Percentiles rank a stretch among this genome's conserved stretches.
phyloP scores from a whole-genome alignment of 2,797 vertebrate genomes.

The Ispidina lecontei region DNA sequence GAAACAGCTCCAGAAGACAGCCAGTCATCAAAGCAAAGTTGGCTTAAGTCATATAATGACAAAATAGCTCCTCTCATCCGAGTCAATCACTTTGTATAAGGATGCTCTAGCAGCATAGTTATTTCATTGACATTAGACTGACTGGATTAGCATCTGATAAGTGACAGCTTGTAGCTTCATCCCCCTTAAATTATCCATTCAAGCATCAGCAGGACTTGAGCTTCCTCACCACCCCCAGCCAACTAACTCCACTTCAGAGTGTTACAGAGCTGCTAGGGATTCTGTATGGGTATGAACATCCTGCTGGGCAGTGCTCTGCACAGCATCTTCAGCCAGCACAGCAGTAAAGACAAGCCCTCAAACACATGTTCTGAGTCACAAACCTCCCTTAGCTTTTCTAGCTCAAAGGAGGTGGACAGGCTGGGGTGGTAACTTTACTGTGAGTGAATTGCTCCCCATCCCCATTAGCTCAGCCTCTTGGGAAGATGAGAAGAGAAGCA shows the following conservation, averaged over 20 bases:
- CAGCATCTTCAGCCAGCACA: neutral
- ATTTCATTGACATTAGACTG: slow-evolving; percentile 19
- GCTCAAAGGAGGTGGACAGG: neutral
- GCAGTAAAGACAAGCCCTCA: neutral
- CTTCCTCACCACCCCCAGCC: neutral
- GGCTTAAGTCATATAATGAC: neutral
- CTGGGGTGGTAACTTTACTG: neutral
- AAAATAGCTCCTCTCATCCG: neutral
- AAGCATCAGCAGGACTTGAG: neutral
- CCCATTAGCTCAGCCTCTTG: neutral
- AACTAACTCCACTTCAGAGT: neutral
- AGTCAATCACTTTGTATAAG: neutral
- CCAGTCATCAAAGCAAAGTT: neutral
- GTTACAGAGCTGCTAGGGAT: neutral
- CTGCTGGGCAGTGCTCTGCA: rapidly evolving
- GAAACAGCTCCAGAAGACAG: neutral
- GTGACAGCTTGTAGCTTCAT: neutral
- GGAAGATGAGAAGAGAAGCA: neutral
- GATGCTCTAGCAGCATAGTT: neutral
- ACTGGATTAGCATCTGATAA: neutral
- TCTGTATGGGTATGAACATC: rapidly evolving
- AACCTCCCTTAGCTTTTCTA: neutral
- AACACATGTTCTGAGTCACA: neutral
- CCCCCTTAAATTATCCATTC: neutral
- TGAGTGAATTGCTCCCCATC: neutral